These are phyloP conservation scores for Parauchenoglanis punctatus DNA, from an alignment of 2,797 vertebrate species.

Conservation along the genomic window DNA sequence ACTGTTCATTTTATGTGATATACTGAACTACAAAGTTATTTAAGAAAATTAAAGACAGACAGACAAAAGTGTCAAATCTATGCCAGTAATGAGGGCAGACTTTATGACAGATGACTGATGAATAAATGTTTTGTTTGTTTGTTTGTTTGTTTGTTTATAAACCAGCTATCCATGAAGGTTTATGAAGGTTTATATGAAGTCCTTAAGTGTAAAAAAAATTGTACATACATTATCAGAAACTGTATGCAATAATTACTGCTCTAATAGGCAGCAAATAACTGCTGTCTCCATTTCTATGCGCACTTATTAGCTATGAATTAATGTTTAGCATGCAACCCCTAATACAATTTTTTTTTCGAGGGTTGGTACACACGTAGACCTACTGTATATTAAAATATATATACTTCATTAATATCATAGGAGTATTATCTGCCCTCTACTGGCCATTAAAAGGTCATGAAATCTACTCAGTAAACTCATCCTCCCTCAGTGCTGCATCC, in stretches of 20 bases:
- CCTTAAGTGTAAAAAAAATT: neutral
- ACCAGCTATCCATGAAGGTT: neutral
- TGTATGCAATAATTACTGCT: neutral
- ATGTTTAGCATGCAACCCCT: neutral
- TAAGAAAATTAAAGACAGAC: neutral
- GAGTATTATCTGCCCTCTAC: conserved; percentile 70
- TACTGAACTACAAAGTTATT: neutral
- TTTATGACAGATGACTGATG: neutral
- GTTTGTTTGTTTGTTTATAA: neutral
- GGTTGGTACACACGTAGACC: neutral
- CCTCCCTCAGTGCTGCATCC: conserved; percentile 24
- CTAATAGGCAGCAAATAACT: neutral
- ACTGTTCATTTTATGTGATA: neutral
- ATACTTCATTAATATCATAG: conserved; percentile 15
- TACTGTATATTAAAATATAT: neutral
- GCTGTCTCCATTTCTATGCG: neutral
- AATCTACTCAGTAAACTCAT: conserved; percentile 32
- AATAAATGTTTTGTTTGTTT: neutral
- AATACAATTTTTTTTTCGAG: neutral
- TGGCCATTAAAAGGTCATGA: conserved; percentile 60
- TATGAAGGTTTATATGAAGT: too few species aligned
- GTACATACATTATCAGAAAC: neutral
- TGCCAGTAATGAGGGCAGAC: neutral
- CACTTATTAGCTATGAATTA: neutral
- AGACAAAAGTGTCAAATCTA: neutral